Evolutionary conservation across 2,113 vertebrate genomes (phyloP).

Genomic region (Embiotoca jacksoni): DNA sequence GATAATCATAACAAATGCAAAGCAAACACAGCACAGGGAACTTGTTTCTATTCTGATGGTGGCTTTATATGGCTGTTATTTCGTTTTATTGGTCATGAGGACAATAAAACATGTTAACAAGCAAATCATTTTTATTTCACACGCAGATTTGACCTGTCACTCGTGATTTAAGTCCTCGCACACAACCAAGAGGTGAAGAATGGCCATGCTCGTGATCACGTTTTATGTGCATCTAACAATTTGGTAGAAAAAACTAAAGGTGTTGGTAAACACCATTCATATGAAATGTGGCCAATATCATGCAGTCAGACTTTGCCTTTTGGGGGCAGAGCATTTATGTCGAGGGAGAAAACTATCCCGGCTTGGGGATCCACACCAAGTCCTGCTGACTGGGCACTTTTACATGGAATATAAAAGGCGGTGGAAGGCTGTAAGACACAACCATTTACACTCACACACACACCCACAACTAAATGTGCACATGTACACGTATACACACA

Average conservation of each 20-base stretch:
- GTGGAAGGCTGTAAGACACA: slow-evolving; percentile 24
- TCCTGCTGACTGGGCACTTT: slow-evolving; percentile 65
- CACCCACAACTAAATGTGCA: slow-evolving; percentile 3
- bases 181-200: too few species aligned
- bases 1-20: too few species aligned
- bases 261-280: slow-evolving; percentile 37
- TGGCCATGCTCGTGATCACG: too few species aligned
- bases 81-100: too few species aligned
- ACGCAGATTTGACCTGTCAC: too few species aligned
- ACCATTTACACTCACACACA: slow-evolving; percentile 37
- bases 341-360: slow-evolving; percentile 39
- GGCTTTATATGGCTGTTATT: too few species aligned
- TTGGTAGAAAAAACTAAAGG: neutral
- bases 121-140: too few species aligned
- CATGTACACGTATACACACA: slow-evolving; percentile 2
- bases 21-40: too few species aligned
- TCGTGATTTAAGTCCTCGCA: too few species aligned
- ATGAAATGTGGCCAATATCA: slow-evolving; percentile 47
- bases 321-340: slow-evolving; percentile 27
- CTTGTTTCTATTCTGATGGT: too few species aligned
- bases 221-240: too few species aligned
- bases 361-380: slow-evolving; percentile 39
- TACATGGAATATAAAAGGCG: slow-evolving; percentile 42
- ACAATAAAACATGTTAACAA: too few species aligned
- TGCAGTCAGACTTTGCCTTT: slow-evolving; percentile 34